A percentile compares a stretch with the other conserved stretches of the same genome.
phyloP scores from a whole-genome alignment of 2,113 vertebrate species.

The Urocolius indicus region DNA sequence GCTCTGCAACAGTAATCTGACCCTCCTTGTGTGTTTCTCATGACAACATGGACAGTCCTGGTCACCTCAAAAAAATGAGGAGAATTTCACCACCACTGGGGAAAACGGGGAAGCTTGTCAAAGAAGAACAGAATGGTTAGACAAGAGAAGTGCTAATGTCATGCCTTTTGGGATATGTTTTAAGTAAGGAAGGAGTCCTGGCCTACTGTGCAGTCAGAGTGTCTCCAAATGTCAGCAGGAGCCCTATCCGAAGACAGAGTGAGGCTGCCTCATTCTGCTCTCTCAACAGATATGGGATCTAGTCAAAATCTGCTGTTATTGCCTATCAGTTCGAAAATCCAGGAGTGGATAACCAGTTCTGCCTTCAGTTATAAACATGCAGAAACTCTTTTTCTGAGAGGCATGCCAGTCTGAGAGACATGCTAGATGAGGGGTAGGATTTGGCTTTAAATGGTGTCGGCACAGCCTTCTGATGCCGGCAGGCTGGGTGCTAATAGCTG shows the following conservation, averaged over 20 bases:
- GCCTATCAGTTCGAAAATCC: accelerated
- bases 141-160: neutral
- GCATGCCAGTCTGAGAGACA: neutral
- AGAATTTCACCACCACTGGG: neutral
- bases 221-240: neutral
- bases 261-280: neutral
- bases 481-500: neutral
- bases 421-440: neutral
- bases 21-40: neutral
- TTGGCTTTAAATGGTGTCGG: neutral
- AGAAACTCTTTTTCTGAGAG: neutral
- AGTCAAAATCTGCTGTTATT: neutral
- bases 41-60: neutral
- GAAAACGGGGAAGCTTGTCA: neutral
- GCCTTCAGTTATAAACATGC: neutral
- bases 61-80: slow-evolving; percentile 3
- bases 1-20: neutral
- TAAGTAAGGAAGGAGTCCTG: neutral
- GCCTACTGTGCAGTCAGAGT: neutral
- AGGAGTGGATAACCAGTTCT: neutral
- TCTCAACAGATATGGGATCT: accelerated
- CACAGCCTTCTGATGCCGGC: neutral
- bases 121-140: neutral
- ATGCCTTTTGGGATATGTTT: neutral
- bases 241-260: neutral